These are phyloP conservation scores for Ceratina japonica DNA, from an alignment of 1,140 invertebrate genomes.

Conservation along the genomic window DNA sequence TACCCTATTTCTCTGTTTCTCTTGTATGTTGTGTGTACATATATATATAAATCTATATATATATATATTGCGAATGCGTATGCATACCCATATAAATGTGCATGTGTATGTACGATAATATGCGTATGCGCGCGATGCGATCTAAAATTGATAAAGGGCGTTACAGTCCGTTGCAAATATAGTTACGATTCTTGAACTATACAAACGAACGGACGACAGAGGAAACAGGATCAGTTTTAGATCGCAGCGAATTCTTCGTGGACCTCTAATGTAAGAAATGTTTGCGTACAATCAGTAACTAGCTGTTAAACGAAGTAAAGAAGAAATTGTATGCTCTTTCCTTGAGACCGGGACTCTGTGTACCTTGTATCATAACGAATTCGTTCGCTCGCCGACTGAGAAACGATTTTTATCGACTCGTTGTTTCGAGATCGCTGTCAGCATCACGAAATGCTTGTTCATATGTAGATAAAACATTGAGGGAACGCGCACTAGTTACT, in stretches of 20 bases:
- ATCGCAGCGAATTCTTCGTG: slow-evolving; percentile 34
- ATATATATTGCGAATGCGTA: slow-evolving; percentile 50
- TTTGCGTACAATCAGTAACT: slow-evolving; percentile 42
- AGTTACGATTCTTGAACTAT: no score
- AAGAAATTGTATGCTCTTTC: background rate
- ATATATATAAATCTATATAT: slow-evolving; percentile 56
- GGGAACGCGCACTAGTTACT: background rate
- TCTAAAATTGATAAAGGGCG: slow-evolving; percentile 15
- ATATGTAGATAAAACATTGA: slow-evolving; percentile 47
- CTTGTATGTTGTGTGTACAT: slow-evolving; percentile 1
- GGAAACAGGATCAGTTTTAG: slow-evolving; percentile 8
- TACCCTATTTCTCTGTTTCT: slow-evolving; percentile 68
- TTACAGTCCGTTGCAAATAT: background rate
- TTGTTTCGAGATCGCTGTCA: slow-evolving; percentile 49
- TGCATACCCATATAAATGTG: slow-evolving; percentile 50
- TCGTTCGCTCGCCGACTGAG: slow-evolving; percentile 47
- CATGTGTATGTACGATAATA: slow-evolving; percentile 36
- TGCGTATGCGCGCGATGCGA: slow-evolving; percentile 20
- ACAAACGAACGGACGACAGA: background rate
- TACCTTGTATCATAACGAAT: slow-evolving; percentile 38
- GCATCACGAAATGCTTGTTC: slow-evolving; percentile 52
- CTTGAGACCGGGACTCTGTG: background rate
- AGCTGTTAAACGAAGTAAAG: slow-evolving; percentile 13
- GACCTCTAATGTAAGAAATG: slow-evolving; percentile 37
- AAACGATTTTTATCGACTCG: slow-evolving; percentile 52